phyloP scores from a whole-genome alignment of 2,888 invertebrate species.

The Zeuzera pyrina region DNA sequence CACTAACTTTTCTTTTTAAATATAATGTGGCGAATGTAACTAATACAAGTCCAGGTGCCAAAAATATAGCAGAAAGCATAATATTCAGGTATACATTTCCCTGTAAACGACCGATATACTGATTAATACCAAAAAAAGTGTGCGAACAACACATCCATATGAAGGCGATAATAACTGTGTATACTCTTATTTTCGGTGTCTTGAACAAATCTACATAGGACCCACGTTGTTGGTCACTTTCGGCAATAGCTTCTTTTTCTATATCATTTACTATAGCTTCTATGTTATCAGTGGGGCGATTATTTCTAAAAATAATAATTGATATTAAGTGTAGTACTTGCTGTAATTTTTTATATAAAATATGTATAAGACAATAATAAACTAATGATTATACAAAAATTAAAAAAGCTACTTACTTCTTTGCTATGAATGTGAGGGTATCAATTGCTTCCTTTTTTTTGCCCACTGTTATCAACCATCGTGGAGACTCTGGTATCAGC shows the following conservation, averaged over 20 bases:
- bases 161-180: slow-evolving; percentile 77
- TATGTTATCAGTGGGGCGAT: slow-evolving; percentile 40
- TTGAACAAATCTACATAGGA: slow-evolving; percentile 75
- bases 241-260: slow-evolving; percentile 28
- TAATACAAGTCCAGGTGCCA: slow-evolving; percentile 38
- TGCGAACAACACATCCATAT: slow-evolving; percentile 87
- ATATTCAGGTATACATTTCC: slow-evolving; percentile 88
- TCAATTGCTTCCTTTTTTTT: slow-evolving; percentile 73
- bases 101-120: slow-evolving; percentile 82
- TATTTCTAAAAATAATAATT: slow-evolving; percentile 45
- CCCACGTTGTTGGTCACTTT: slow-evolving; percentile 24
- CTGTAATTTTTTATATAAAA: not conserved
- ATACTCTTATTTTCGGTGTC: slow-evolving; percentile 77
- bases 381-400: not conserved
- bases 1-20: slow-evolving; percentile 40
- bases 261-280: slow-evolving; percentile 43
- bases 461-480: slow-evolving; percentile 83
- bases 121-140: slow-evolving; percentile 87
- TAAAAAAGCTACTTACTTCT: slow-evolving; percentile 27
- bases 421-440: slow-evolving; percentile 77
- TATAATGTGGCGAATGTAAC: slow-evolving; percentile 40
- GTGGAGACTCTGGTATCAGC: slow-evolving; percentile 84
- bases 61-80: slow-evolving; percentile 74
- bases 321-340: not conserved
- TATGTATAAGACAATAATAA: not conserved